A percentile compares a stretch with the other conserved stretches of the same genome.
Evolutionary conservation across 1,140 invertebrate species (phyloP).

Genomic region (Anagrus nilaparvatae): DNA sequence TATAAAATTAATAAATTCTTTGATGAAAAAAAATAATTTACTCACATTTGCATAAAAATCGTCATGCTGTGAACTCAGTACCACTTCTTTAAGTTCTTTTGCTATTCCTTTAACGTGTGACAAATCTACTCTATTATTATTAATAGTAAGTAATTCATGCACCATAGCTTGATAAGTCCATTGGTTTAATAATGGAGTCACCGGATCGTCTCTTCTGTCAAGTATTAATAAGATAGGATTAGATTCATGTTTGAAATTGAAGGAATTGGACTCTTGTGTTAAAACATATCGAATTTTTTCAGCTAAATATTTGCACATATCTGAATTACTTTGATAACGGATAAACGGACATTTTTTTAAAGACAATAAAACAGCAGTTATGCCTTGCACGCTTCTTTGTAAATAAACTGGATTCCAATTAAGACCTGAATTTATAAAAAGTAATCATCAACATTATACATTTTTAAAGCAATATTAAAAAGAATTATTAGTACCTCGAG

Average conservation of each 20-base stretch:
- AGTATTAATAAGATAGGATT: conserved; percentile 77
- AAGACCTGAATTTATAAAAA: conserved; percentile 47
- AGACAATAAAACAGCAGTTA: conserved; percentile 80
- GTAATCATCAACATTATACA: neutral
- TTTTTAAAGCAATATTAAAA: neutral
- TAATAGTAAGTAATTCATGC: conserved; percentile 90
- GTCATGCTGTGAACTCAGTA: conserved; percentile 91
- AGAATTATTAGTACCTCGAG: conserved; percentile 40
- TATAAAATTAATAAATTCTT: conserved; percentile 8
- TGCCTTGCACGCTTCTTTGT: conserved; percentile 71
- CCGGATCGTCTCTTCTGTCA: conserved; percentile 85
- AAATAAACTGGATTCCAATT: conserved; percentile 67
- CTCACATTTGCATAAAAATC: conserved; percentile 89
- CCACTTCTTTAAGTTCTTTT: conserved; percentile 89
- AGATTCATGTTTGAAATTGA: conserved; percentile 71
- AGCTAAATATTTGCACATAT: conserved; percentile 74
- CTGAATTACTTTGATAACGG: conserved; percentile 83
- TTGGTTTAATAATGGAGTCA: conserved; percentile 95
- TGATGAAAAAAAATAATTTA: conserved; percentile 13
- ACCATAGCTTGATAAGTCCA: conserved; percentile 99
- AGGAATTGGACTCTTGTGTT: conserved; percentile 75
- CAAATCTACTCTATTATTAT: conserved; percentile 90
- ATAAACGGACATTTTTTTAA: conserved; percentile 86
- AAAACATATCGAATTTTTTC: conserved; percentile 76
- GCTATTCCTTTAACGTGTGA: conserved; percentile 67